Evolutionary conservation across 1,140 invertebrate species (phyloP), one percentile per base, ranked within the genome.

Genomic region (Drosophila dunni): DNA sequence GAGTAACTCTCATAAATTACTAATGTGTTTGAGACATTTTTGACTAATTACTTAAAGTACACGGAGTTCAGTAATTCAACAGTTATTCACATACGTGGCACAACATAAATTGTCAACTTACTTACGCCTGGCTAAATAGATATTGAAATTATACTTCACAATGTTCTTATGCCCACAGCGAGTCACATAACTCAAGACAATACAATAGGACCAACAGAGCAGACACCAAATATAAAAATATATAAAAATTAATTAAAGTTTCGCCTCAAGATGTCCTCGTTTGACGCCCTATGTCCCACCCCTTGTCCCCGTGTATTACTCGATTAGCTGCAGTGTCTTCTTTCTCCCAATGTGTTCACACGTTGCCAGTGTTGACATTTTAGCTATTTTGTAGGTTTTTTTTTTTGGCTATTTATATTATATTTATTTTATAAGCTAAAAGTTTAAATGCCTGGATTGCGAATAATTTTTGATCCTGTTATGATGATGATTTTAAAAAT

Each of bases 191-290:
- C 61, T 85, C 75, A 85, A 75, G 50, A 29, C 11, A 67, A 53
- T 38, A 70, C 64, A 80, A 74, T 64, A 20, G n/a, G 17, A 45
- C 54, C 60, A 72, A 76, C 29, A 48, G 36, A 48, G 17, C 50
- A 15, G 54, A 73, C 63, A 42, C 53, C 64, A 62, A 76, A 42
- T 11, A 83, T 77, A 83, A 78, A 74, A 78, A 89, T 11, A 80
- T 77, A 83, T 80, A 74, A 78, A 89, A 89, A 89, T 89, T 89
- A 89, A 89, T 89, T 89, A 89, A 89, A 84, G 61, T 67, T 56
- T 38, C 29, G 66, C 57, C 48, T 44, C 56, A 42, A 51, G 64
- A 29, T 67, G 44, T 13, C 34, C 45, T 33, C 3, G 2, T 29
- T 29, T 29, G 1, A 29, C 24, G 44, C 13, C 34, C 45, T 33